Conservation (phyloP, 2,113 vertebrate genomes). For the Notothenia coriiceps region DNA sequence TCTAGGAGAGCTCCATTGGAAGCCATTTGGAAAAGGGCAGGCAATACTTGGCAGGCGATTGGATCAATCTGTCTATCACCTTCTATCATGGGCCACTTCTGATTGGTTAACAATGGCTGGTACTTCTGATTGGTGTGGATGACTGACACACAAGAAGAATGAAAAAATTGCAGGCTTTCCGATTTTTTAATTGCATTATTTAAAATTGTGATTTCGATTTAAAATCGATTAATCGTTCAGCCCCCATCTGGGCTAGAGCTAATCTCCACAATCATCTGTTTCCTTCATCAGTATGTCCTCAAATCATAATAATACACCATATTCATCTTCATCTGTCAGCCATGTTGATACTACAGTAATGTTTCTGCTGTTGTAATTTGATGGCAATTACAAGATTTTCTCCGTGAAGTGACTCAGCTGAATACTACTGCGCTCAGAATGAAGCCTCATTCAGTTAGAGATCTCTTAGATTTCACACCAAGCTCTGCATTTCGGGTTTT, state of each 20-base stretch:
- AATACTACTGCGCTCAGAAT: conserved; percentile 42
- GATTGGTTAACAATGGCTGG: too few species aligned
- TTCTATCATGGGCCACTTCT: too few species aligned
- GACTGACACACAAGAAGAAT: too few species aligned
- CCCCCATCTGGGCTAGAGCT: background rate
- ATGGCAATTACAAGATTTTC: conserved; percentile 33
- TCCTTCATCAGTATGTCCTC: conserved; percentile 13
- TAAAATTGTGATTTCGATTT: too few species aligned
- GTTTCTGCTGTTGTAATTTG: conserved; percentile 38
- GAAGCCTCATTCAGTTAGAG: conserved; percentile 42
- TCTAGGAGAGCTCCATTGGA: too few species aligned
- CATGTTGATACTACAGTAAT: conserved; percentile 49
- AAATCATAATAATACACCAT: conserved; percentile 42
- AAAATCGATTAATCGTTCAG: too few species aligned
- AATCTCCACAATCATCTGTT: conserved; percentile 43
- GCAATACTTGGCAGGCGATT: too few species aligned
- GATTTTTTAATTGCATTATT: too few species aligned
- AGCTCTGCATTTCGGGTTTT: conserved; percentile 1
- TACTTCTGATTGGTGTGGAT: too few species aligned
- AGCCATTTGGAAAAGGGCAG: too few species aligned
- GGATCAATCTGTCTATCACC: too few species aligned
- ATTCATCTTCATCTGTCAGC: conserved; percentile 56
- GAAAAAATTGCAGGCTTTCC: too few species aligned
- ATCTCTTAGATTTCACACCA: conserved; percentile 35
- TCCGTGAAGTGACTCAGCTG: conserved; percentile 50